These are phyloP conservation scores for Pristionchus arcanus DNA, from an alignment of 2,888 invertebrate genomes.

Conservation along the genomic window DNA sequence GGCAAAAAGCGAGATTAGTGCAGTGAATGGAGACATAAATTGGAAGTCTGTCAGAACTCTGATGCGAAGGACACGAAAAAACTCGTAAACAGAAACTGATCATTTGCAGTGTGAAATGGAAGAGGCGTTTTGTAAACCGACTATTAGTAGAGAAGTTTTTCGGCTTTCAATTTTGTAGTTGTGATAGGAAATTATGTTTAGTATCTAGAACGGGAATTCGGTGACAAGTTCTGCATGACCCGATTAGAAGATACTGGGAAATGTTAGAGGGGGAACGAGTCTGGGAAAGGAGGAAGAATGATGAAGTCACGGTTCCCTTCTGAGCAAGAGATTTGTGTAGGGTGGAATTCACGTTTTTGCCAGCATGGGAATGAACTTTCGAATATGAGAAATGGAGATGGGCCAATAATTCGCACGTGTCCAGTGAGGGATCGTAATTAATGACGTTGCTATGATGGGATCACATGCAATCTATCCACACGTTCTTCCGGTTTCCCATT, in stretches of 20 bases:
- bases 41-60: background rate
- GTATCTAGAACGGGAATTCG: background rate
- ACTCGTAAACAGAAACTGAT: background rate
- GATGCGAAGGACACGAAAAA: background rate
- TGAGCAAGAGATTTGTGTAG: background rate
- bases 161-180: background rate
- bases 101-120: background rate
- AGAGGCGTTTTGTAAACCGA: background rate
- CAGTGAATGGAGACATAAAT: background rate
- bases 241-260: background rate
- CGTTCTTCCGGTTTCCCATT: too few species aligned
- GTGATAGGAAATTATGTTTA: background rate
- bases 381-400: background rate
- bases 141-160: background rate
- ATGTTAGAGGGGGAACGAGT: background rate
- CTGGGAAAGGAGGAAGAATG: background rate
- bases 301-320: background rate
- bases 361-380: background rate
- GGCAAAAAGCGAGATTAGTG: background rate
- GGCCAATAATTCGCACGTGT: background rate
- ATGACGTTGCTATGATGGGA: background rate
- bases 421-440: background rate
- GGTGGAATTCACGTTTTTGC: background rate
- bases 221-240: background rate
- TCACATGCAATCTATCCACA: too few species aligned